Evolutionary conservation across 2,113 vertebrate species (phyloP), one percentile per base, ranked within the genome.

Genomic region (Caretta caretta): DNA sequence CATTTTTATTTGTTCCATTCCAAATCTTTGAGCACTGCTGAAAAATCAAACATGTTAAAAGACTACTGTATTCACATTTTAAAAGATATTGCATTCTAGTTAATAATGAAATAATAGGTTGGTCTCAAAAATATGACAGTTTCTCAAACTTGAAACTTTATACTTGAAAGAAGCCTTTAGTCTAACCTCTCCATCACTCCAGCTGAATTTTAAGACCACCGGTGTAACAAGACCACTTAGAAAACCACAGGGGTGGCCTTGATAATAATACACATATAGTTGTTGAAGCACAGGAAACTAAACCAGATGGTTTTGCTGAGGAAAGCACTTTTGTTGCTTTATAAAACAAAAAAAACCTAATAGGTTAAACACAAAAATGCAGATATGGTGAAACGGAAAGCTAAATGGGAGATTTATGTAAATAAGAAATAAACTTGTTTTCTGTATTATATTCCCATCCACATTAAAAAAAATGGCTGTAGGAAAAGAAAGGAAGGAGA

Each of bases 251-350:
- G 97, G 98, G 98, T 98, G 98, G 98, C 98, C 99, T 98, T 97
- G 98, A 98, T 98, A 98, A 98, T 98, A 98, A 98, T 96, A 98
- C 94, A 98, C 96, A 92, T 97, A 97, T 96, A 98, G 98, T 94
- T 98, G 98, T 96, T 97, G 98, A 98, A 98, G 97, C 98, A 98
- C 98, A 99, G 99, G 99, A 99, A 99, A 99, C 96, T 80, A 96
- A 97, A 98, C 98, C 98, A 99, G 99, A 99, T 98, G 98, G 98
- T 98, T 98, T 96, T 98, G 98, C 99, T 99, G 99, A 99, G 98
- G 96, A 98, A 98, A 98, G 98, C 97, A 98, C 94, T 98, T 99
- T 98, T 98, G 98, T 98, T 93, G 93, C 93, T 97, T 95, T 97
- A 96, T 97, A 97, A 96, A 97, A 96, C 89, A 93, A 98, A 91